Percentiles rank a stretch among this genome's conserved stretches.
Conservation (phyloP, 2,113 vertebrate genomes). For the Sarotherodon lohbergeri region DNA sequence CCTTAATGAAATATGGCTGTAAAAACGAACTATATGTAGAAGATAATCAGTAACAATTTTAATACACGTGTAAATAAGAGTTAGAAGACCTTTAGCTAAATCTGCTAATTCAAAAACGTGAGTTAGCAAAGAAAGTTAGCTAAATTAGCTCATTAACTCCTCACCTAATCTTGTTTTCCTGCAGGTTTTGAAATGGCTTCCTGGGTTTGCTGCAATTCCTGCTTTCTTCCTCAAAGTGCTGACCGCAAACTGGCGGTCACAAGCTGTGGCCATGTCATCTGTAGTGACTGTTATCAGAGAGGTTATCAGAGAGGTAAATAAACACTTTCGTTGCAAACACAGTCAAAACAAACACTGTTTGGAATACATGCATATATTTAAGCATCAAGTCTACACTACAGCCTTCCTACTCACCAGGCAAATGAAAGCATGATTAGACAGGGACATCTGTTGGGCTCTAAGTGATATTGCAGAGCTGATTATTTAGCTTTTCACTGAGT, state of each 20-base stretch:
- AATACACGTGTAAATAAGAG: not conserved
- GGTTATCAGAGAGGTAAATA: slow-evolving; percentile 71
- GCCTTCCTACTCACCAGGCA: not conserved
- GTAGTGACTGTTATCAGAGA: slow-evolving; percentile 79
- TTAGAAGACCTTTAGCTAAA: rapidly evolving
- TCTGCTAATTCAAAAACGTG: not conserved
- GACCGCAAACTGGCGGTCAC: slow-evolving; percentile 74
- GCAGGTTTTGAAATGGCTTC: slow-evolving; percentile 68
- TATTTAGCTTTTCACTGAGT: not conserved
- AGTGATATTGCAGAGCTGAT: slow-evolving; percentile 7
- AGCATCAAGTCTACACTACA: not conserved
- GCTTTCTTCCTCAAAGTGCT: slow-evolving; percentile 70
- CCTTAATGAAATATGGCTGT: not conserved
- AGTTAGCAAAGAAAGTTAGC: not conserved
- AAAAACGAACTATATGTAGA: not conserved
- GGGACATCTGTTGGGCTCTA: slow-evolving; percentile 46
- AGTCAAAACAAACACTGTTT: not conserved
- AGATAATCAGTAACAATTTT: not conserved
- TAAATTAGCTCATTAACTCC: not conserved
- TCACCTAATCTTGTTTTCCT: not conserved
- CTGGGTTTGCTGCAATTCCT: slow-evolving; percentile 81
- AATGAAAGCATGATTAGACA: not conserved
- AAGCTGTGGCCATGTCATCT: slow-evolving; percentile 85
- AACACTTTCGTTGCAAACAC: not conserved
- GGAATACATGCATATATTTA: not conserved